Evolutionary conservation across 2,797 vertebrate genomes (phyloP), one percentile per base, ranked within the genome.

Genomic region (Acanthornis magna): DNA sequence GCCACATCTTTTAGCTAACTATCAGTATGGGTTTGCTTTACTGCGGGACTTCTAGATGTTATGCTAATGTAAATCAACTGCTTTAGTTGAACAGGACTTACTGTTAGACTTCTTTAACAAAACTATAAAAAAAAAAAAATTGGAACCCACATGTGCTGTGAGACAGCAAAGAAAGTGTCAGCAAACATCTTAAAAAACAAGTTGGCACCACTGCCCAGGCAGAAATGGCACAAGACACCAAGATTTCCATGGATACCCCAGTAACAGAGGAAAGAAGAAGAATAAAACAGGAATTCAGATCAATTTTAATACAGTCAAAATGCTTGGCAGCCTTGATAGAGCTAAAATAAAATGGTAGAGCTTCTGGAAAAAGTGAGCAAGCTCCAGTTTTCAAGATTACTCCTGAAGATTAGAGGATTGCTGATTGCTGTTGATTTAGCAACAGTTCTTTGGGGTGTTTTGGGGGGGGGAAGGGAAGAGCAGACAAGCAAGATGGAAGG

Each of bases 201-300:
- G 10, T 3, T 87, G 58, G 81, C 58, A 63, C 50, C 29, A 40
- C 23, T 74, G n/a, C 26, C 16, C 50, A 50, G 20, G 40, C 62
- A 85, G 74, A 87, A 91, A 94, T 70, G 42, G 78, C 34, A 85
- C 55, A 29, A 76, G 82, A 42, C 63, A 82, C 36, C 32, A 79
- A 61, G 32, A 42, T 93, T 51, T 90, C 88, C 76, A 48, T 54
- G 88, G 85, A 54, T 85, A 85, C 60, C 58, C 23, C 48, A 85
- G 45, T 48, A 93, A 65, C 5, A 68, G 26, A 72, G 17, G n/a
- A 73, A 79, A 88, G 34, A 63, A 73, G 34, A 63, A 70, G 16
- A 87, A 81, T 0, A 0, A 78, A 89, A 57, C 20, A 47, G 9
- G 29, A 72, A 68, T 82, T 75, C 42, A 42, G 32, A 43, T 72